These are phyloP conservation scores for Phoeniculus purpureus DNA, from an alignment of 2,797 vertebrate species.

Conservation along the genomic window DNA sequence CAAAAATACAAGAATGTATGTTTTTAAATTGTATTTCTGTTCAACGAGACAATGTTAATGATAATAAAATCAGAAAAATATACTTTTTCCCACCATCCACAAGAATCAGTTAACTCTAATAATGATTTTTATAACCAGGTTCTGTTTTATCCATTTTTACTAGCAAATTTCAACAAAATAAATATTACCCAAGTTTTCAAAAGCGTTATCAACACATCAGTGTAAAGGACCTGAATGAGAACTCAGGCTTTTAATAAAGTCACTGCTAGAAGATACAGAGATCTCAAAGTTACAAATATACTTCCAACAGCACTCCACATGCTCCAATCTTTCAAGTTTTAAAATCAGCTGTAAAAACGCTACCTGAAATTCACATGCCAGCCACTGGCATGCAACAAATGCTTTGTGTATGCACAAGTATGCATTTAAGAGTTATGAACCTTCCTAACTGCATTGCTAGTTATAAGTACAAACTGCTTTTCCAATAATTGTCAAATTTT, in stretches of 20 bases:
- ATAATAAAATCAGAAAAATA: neutral
- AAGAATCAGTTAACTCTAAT: neutral
- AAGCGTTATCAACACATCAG: neutral
- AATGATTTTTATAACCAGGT: neutral
- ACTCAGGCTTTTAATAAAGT: neutral
- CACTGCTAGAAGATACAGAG: neutral
- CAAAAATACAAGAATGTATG: neutral
- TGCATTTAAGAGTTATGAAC: neutral
- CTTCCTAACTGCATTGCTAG: neutral
- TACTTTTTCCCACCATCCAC: neutral
- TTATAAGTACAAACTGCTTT: neutral
- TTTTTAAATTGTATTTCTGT: neutral
- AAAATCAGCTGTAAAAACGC: neutral
- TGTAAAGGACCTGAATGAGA: neutral
- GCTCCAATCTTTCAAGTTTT: neutral
- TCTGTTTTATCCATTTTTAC: neutral
- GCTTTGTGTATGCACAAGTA: rapidly evolving
- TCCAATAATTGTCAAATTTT: neutral
- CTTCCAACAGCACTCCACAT: neutral
- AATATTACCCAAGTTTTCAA: neutral
- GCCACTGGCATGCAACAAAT: neutral
- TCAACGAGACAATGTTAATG: neutral
- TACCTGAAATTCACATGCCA: neutral
- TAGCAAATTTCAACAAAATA: neutral
- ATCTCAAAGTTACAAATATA: neutral